Evolutionary conservation across 2,888 invertebrate species (phyloP), one percentile per base, ranked within the genome.

Genomic region (Sussaba pulchella): DNA sequence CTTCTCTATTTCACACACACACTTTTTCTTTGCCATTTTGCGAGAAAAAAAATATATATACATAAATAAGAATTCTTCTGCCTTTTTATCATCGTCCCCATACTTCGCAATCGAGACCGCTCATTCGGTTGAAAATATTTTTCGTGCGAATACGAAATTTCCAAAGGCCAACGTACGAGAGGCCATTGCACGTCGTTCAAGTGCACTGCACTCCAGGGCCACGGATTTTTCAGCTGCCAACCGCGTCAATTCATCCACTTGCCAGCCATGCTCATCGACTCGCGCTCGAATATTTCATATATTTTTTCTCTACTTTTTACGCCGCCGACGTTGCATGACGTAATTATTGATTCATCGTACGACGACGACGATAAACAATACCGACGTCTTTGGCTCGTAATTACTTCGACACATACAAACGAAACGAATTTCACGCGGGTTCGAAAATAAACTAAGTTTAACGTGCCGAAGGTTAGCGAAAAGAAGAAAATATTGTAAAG

Each of bases 71-170:
- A 57, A 54, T 6, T 31, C 54, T 47, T 41, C 41, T 69, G 47
- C 21, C 78, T 73, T 64, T 79, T 74, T 31, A 57, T 57, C 57
- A 57, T 57, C 57, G 57, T 57, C 57, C 17, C 57, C 31, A 57
- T 57, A 31, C 57, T 57, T 57, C 17, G 14, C 36, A 17, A 57
- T 57, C 14, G 57, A 8, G 57, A 2, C 31, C 57, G 36, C 14
- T 57, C 57, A 36, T 57, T 57, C 31, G 31, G 31, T 14, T 31
- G 57, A 17, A 57, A 57, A 57, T 57, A 57, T 57, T 54, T 61
- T 63, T 73, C 54, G 41, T 61, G 10, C 54, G 64, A 77, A 69
- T 73, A n/a, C 63, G 50, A 73, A 73, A 73, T 73, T 78, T 73
- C 45, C 43, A 19, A 61, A 78, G 78, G 63, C 75, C 69, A 43